Conservation (phyloP, 1,140 invertebrate species). For the Saccostrea glomerata region DNA sequence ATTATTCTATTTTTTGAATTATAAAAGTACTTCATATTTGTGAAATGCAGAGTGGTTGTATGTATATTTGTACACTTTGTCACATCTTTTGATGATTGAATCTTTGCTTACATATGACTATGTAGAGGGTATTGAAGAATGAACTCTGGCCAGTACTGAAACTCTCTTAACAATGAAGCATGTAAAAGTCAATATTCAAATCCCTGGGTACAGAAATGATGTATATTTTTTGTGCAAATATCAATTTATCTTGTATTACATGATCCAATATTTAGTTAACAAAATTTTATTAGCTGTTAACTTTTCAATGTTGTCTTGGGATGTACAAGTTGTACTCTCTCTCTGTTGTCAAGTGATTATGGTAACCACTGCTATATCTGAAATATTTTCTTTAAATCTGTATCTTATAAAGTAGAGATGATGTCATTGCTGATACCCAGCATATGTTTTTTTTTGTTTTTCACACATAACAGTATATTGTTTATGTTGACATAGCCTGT, state of each 20-base stretch:
- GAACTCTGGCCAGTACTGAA: constrained; percentile 9
- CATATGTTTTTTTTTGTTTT: neutral
- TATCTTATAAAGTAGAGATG: neutral
- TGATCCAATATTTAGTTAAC: neutral
- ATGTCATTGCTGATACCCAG: neutral
- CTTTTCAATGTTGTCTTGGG: constrained; percentile 4
- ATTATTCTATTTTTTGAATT: neutral
- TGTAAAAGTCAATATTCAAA: neutral
- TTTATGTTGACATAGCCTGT: neutral
- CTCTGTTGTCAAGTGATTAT: constrained; percentile 17
- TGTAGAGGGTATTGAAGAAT: neutral
- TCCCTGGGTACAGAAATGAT: neutral
- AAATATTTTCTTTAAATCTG: neutral
- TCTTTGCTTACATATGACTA: neutral
- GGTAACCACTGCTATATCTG: neutral
- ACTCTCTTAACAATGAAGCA: neutral
- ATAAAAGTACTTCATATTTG: neutral
- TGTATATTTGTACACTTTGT: neutral
- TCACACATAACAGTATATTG: neutral
- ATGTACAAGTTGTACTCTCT: neutral
- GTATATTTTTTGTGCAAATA: neutral
- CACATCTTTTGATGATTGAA: neutral
- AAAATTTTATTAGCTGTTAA: neutral
- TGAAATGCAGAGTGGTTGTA: neutral
- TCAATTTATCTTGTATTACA: neutral